phyloP scores from a whole-genome alignment of 2,113 vertebrate genomes.

The Peromyscus leucopus region DNA sequence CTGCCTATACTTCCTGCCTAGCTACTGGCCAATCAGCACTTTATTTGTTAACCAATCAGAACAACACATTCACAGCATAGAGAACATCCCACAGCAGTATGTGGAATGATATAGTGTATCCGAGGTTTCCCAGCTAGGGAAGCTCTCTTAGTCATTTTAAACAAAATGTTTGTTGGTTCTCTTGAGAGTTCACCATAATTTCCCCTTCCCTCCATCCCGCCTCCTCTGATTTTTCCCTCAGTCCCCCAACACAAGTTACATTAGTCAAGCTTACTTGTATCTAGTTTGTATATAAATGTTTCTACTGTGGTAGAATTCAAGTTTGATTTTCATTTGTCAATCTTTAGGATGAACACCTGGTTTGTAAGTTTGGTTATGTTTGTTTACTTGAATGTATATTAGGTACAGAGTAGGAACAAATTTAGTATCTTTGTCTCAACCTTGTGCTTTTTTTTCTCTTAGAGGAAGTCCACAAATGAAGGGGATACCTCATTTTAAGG shows the following conservation, averaged over 20 bases:
- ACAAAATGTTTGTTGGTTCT: conserved; percentile 19
- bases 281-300: not conserved
- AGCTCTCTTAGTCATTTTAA: conserved; percentile 4
- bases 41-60: too few species aligned
- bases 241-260: not conserved
- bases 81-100: not conserved
- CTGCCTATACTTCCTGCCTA: too few species aligned
- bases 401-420: conserved; percentile 17
- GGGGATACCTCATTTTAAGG: conserved; percentile 95
- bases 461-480: conserved; percentile 96
- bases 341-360: conserved; percentile 22
- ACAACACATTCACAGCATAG: too few species aligned
- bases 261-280: conserved; percentile 4
- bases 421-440: conserved; percentile 63
- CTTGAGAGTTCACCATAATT: conserved; percentile 15
- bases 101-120: not conserved
- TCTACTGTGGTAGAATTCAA: not conserved
- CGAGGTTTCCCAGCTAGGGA: not conserved
- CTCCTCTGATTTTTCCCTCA: not conserved
- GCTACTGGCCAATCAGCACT: too few species aligned
- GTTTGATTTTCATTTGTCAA: conserved; percentile 56
- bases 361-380: conserved; percentile 36
- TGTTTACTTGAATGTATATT: conserved; percentile 35
- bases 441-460: conserved; percentile 47
- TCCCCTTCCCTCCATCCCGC: not conserved